Base-by-base conservation (phyloP, 2,113 vertebrate genomes). In the Cygnus atratus region DNA sequence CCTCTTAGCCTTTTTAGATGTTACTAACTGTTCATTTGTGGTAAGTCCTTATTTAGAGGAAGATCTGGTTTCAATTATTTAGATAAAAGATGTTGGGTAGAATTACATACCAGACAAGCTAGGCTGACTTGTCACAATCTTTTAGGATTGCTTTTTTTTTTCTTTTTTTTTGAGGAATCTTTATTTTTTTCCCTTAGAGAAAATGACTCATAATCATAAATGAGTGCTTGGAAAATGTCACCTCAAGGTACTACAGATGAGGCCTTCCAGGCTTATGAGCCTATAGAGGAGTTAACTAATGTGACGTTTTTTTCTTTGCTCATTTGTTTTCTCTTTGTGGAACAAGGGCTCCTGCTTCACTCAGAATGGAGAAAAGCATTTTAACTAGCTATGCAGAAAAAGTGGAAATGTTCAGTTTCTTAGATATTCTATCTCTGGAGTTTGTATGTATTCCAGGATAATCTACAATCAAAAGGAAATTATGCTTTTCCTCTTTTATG, bases 121-220 rank as follows among this genome's bases (percentile, higher is more conserved):
- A 50, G 31, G 71, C 67, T 90, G 74, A 37, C 71, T 87, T 94
- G 87, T 88, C 78, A 89, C 28, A 91, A 24, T 91, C 81, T 94
- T 92, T 94, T 93, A 77, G 35, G 48, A 77, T 62, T 82, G 35
- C 3, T 9, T 20, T 22, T 76, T 50, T 24, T 21, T 76, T 50
- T 57, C 20, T 25, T 48, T 75, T 44, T 35, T 50, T 66, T 37
- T 0, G 2, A 83, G 50, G 39, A 83, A 80, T 87, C 35, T 17
- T 71, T 15, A 35, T 28, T 70, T 84, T 87, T n/a, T n/a, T 28
- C 21, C 62, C 71, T 77, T 55, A 94, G 86, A 96, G 89, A 96
- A 97, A 97, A 97, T 92, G 8, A 94, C 95, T 97, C n/a, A 1
- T 87, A 96, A 97, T 83, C 78, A 95, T 94, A 97, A 96, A 93